These are phyloP conservation scores for Laticauda colubrina DNA, from an alignment of 2,113 vertebrate genomes.

Conservation along the genomic window DNA sequence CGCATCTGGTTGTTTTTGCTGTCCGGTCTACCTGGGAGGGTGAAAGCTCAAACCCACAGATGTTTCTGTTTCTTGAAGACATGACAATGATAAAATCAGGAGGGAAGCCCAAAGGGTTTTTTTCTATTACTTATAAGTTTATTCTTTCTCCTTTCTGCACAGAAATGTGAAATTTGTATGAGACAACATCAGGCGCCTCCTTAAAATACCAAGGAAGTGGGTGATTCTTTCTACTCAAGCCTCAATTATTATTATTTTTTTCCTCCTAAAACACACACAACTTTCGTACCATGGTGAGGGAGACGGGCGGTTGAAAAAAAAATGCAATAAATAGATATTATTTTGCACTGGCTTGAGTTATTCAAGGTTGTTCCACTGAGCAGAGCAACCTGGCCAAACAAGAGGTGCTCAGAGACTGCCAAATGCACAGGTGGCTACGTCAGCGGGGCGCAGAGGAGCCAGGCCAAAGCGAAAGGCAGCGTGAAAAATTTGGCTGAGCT, in stretches of 20 bases:
- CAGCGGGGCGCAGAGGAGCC: too few relatives aligned
- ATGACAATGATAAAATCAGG: neutral
- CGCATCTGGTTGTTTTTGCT: too few relatives aligned
- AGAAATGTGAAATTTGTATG: too few relatives aligned
- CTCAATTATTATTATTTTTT: neutral
- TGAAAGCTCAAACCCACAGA: neutral
- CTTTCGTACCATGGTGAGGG: neutral
- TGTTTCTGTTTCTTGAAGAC: neutral
- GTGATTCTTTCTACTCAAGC: neutral
- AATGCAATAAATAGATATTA: neutral
- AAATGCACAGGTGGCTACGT: neutral
- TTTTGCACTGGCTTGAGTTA: neutral
- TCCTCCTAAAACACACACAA: neutral
- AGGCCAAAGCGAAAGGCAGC: neutral
- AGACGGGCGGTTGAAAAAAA: neutral
- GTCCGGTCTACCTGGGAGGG: neutral
- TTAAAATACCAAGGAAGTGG: neutral
- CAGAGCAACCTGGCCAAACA: accelerated
- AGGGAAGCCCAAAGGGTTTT: neutral
- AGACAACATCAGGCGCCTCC: neutral
- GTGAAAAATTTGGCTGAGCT: neutral
- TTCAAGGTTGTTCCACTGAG: neutral
- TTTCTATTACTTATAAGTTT: neutral
- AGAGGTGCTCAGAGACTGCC: neutral
- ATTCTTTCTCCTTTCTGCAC: too few relatives aligned